phyloP scores from a whole-genome alignment of 2,888 invertebrate genomes.

The Cataglyphis cursor region DNA sequence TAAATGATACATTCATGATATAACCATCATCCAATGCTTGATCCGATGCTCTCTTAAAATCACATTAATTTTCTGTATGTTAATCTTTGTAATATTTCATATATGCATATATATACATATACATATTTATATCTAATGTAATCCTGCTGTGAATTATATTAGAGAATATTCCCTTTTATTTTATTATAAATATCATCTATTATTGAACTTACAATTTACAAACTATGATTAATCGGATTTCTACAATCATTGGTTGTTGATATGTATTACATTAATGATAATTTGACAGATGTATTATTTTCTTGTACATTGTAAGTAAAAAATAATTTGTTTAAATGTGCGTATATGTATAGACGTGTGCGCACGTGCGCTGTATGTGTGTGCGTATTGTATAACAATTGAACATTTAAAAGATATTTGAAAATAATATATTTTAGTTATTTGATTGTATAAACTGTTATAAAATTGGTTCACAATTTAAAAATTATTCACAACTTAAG shows the following conservation, averaged over 20 bases:
- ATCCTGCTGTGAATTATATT: constrained; percentile 29
- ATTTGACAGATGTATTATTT: constrained; percentile 30
- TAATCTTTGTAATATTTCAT: constrained; percentile 45
- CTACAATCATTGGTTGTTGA: background rate
- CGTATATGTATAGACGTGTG: background rate
- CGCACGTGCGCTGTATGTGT: background rate
- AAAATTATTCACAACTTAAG: constrained; percentile 63
- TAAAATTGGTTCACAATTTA: constrained; percentile 65
- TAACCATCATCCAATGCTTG: constrained; percentile 14
- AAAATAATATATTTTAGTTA: constrained; percentile 67
- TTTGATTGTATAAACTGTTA: constrained; percentile 53
- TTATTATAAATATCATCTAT: constrained; percentile 10
- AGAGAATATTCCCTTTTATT: constrained; percentile 27
- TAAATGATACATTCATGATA: constrained; percentile 21
- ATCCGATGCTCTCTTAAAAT: constrained; percentile 46
- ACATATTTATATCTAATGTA: constrained; percentile 52
- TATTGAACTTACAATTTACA: constrained; percentile 17
- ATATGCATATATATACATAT: constrained; percentile 10
- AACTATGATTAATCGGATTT: constrained; percentile 23
- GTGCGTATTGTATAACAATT: background rate
- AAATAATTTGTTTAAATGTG: constrained; percentile 7
- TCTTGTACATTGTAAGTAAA: constrained; percentile 14
- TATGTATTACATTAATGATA: background rate
- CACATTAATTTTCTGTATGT: constrained; percentile 38
- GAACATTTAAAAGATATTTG: constrained; percentile 5